Conservation (phyloP, 2,888 invertebrate species). For the Microctonus brassicae region DNA sequence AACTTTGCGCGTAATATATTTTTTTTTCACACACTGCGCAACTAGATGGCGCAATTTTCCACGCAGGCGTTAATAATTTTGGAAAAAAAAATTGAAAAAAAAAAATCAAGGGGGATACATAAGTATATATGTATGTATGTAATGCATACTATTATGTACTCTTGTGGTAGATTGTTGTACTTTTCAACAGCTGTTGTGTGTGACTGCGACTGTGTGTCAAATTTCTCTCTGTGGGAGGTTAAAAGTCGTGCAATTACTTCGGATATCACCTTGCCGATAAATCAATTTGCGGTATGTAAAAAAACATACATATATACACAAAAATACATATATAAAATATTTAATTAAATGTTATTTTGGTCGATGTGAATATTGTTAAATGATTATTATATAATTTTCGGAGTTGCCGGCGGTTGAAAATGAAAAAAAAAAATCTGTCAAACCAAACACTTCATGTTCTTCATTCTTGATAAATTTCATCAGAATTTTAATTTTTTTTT, state of each 20-base stretch:
- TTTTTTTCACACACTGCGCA: background rate
- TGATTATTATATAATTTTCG: background rate
- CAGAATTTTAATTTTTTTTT: background rate
- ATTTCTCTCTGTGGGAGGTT: slow-evolving; percentile 62
- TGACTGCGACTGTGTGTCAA: slow-evolving; percentile 53
- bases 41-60: background rate
- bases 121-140: background rate
- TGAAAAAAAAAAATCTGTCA: background rate
- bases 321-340: background rate
- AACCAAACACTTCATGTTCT: background rate
- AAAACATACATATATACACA: background rate
- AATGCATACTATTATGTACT: slow-evolving; percentile 25
- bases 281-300: slow-evolving; percentile 50
- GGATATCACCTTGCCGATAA: slow-evolving; percentile 41
- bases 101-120: too few relatives aligned
- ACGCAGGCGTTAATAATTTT: background rate
- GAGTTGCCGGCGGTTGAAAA: background rate
- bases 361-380: background rate
- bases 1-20: background rate
- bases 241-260: slow-evolving; percentile 48
- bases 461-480: too few relatives aligned
- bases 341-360: background rate
- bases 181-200: slow-evolving; percentile 58
- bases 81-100: too few relatives aligned
- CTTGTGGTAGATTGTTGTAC: slow-evolving; percentile 41